Base-by-base conservation (phyloP, 2,888 invertebrate genomes). In the Lysandra coridon region DNA sequence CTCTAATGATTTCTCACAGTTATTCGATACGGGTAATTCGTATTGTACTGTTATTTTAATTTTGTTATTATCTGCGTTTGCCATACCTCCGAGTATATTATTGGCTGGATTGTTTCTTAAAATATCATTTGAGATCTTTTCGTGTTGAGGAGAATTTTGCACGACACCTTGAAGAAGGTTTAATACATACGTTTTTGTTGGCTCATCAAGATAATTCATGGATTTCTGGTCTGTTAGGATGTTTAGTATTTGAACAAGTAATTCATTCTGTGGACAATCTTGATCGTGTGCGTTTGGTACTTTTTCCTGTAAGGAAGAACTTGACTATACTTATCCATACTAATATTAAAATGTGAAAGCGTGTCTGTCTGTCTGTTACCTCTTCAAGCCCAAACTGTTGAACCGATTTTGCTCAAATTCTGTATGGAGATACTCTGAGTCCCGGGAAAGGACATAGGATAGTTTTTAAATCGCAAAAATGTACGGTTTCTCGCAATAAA, bases 41-140 rank as follows among this genome's bases (percentile, higher is more conserved):
- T 69, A 69, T 5, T 69, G 33, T 69, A 69, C 14, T 69, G 69
- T 33, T 69, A 69, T 69, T 37, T 69, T 69, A 69, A 69, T 37
- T 17, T 37, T 69, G 14, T 69, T 69, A 33, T 37, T 30, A 12
- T 69, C 69, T 33, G 69, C 33, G 30, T 33, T 30, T 69, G 5
- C 33, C 33, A 37, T 14, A 1, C 4, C 33, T 64, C 30, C 10
- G 5, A 33, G 69, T 69, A 33, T 12, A 64, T 30, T 69, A 69
- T 33, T 33, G 30, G 4, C 69, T 69, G 69, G 33, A 69, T 69
- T 33, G 30, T 17, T 69, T 37, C 14, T 69, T 33, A 69, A 5
- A 69, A 33, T 14, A 69, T 69, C 33, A 12, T 69, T 69, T 14
- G 69, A 37, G 30, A 37, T 33, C 33, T 37, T 69, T 4, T 37